Conservation (phyloP, 1,140 invertebrate genomes). For the Platorchestia sp. region DNA sequence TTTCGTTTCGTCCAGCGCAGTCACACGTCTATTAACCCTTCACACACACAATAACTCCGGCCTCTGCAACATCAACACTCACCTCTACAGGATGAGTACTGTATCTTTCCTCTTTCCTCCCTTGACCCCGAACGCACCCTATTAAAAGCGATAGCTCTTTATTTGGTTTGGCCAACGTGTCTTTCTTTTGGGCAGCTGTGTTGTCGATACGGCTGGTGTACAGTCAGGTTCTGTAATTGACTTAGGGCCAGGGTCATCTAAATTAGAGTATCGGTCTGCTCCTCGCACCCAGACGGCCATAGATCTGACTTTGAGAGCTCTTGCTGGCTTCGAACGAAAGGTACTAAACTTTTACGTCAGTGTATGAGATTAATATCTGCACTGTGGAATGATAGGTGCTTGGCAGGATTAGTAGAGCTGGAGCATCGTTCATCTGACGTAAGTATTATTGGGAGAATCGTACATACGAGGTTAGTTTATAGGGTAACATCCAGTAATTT, state of each 20-base stretch:
- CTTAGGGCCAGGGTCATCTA: conserved; percentile 8
- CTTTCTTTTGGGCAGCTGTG: not conserved
- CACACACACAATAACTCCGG: not conserved
- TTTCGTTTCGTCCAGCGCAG: not conserved
- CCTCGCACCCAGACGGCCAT: not conserved
- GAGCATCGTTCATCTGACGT: not conserved
- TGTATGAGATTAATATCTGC: not conserved
- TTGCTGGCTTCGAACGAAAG: not conserved
- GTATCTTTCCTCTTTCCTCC: not conserved
- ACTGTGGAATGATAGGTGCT: not conserved
- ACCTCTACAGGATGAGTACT: not conserved
- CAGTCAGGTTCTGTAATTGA: not conserved
- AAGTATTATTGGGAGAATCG: not conserved
- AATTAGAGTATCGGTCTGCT: conserved; percentile 12
- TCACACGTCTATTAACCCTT: not conserved
- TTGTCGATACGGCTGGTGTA: not conserved
- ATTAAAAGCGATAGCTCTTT: not conserved
- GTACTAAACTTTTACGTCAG: not conserved
- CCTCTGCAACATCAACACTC: not conserved
- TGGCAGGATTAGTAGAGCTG: not conserved
- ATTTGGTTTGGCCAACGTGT: not conserved
- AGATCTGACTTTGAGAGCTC: conserved; percentile 19
- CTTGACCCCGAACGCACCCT: not conserved
- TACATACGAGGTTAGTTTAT: not conserved
- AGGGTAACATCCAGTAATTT: too few species aligned